A percentile compares a stretch with the other conserved stretches of the same genome.
These are phyloP conservation scores for Hippoglossus hippoglossus DNA, from an alignment of 2,797 vertebrate species.

Conservation along the genomic window DNA sequence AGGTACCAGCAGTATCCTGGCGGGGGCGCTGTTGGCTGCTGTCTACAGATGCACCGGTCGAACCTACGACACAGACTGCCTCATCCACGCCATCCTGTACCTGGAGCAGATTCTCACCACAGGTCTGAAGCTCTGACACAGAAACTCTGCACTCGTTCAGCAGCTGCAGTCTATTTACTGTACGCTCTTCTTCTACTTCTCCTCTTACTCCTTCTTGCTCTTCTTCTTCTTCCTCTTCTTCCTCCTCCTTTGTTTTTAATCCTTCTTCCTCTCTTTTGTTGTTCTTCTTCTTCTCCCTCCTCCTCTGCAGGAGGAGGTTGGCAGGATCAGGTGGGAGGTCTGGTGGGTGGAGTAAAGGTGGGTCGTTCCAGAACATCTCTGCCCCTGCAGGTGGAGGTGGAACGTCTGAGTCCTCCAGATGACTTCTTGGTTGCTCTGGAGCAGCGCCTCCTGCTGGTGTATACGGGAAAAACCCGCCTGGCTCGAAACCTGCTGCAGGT, in stretches of 20 bases:
- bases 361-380: slow-evolving; percentile 88
- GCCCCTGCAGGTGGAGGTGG: slow-evolving; percentile 90
- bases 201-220: not conserved
- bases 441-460: slow-evolving; percentile 91
- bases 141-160: too few species aligned
- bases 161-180: not conserved
- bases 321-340: slow-evolving; percentile 97
- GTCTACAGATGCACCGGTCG: slow-evolving; percentile 88
- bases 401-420: slow-evolving; percentile 79
- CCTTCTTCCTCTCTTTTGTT: too few species aligned
- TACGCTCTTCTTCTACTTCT: not conserved
- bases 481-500: slow-evolving; percentile 97
- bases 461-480: slow-evolving; percentile 95
- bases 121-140: slow-evolving; percentile 50
- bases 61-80: slow-evolving; percentile 82
- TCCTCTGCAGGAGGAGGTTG: slow-evolving; percentile 91
- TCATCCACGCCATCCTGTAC: slow-evolving; percentile 92
- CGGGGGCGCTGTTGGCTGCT: slow-evolving; percentile 89
- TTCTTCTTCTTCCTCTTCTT: too few species aligned
- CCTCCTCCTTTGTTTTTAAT: too few species aligned
- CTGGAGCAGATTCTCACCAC: slow-evolving; percentile 97
- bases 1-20: slow-evolving; percentile 98
- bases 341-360: slow-evolving; percentile 92
- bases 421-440: slow-evolving; percentile 86
- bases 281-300: not conserved